Evolutionary conservation across 2,888 invertebrate species (phyloP).

Genomic region (Megamerina dolium): DNA sequence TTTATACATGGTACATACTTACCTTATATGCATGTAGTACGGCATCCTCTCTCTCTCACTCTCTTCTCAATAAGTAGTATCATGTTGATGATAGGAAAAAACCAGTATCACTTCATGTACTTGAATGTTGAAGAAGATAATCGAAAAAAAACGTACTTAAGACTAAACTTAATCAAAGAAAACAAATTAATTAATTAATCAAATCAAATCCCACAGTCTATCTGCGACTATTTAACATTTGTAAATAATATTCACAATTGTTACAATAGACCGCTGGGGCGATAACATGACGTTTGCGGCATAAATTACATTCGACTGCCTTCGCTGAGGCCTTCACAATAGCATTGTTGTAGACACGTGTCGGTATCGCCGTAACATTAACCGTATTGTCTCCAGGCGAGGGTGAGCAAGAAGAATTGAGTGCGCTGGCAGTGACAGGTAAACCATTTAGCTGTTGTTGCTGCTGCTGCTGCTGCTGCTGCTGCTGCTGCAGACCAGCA

Average conservation of each 20-base stretch:
- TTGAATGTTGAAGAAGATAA: background rate
- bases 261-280: conserved; percentile 77
- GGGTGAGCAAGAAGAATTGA: conserved; percentile 12
- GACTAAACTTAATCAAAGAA: background rate
- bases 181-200: too few species aligned
- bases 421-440: conserved; percentile 18
- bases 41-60: too few species aligned
- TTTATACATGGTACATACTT: too few species aligned
- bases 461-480: conserved; percentile 23
- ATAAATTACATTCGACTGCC: conserved; percentile 74
- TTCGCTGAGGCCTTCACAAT: conserved; percentile 52
- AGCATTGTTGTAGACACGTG: conserved; percentile 50
- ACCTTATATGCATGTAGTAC: too few species aligned
- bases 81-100: too few species aligned
- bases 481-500: too few species aligned
- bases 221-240: conserved; percentile 50
- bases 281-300: conserved; percentile 75
- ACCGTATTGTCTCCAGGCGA: conserved; percentile 20
- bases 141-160: background rate
- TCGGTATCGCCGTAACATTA: conserved; percentile 47
- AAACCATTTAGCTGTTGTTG: conserved; percentile 32
- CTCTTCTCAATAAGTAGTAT: too few species aligned
- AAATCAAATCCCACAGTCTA: too few species aligned
- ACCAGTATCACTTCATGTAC: too few species aligned
- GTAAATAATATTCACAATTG: conserved; percentile 91